These are phyloP conservation scores for Pelmatolapia mariae DNA, from an alignment of 2,113 vertebrate genomes.

Conservation along the genomic window DNA sequence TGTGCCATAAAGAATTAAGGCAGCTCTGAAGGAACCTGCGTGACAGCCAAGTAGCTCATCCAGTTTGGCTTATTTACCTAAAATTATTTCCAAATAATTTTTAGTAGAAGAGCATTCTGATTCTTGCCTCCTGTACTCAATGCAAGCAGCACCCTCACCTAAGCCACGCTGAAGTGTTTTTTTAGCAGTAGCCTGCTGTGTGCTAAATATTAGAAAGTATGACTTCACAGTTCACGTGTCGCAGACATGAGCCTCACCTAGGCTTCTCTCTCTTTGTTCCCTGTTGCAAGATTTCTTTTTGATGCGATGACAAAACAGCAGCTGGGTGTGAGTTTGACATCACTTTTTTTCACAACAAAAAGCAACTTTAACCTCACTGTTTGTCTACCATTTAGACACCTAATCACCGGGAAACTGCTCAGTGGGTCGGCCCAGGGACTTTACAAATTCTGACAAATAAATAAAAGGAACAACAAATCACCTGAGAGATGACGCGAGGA, in stretches of 20 bases:
- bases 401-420: background rate
- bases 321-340: background rate
- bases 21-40: background rate
- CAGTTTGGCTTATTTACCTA: background rate
- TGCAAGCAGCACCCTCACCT: background rate
- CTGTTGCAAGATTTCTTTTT: background rate
- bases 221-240: background rate
- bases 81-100: background rate
- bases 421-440: background rate
- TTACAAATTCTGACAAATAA: background rate
- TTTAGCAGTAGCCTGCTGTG: background rate
- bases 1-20: background rate
- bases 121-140: background rate
- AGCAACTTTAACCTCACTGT: background rate
- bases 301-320: background rate
- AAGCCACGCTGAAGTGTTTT: background rate
- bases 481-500: background rate
- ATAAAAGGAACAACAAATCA: background rate
- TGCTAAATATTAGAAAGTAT: background rate
- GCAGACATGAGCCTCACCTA: background rate
- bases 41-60: background rate
- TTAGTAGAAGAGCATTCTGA: background rate
- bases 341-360: background rate
- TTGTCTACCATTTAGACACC: background rate
- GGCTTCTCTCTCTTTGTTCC: background rate